Conservation (phyloP, 2,113 vertebrate species). For the Thunnus maccoyii region DNA sequence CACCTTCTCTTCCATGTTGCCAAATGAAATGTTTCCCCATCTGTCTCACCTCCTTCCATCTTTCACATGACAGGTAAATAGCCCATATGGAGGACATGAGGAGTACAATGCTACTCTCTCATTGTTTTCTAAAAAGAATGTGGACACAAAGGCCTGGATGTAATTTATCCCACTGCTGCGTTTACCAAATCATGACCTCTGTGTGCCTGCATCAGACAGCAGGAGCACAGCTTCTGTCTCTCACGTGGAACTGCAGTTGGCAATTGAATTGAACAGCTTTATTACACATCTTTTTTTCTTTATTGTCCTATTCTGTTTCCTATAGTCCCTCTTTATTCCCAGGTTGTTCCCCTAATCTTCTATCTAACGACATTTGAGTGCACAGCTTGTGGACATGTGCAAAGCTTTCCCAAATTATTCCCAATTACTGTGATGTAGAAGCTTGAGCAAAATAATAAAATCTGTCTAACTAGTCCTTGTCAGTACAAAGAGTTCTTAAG, state of each 20-base stretch:
- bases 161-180: slow-evolving; percentile 38
- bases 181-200: slow-evolving; percentile 31
- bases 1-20: not conserved
- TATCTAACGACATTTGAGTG: not conserved
- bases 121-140: not conserved
- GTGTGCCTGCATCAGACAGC: slow-evolving; percentile 21
- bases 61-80: slow-evolving; percentile 28
- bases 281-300: slow-evolving; percentile 1
- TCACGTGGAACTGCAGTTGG: slow-evolving; percentile 35
- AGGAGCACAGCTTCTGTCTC: slow-evolving; percentile 21
- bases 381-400: not conserved
- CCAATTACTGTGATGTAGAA: not conserved
- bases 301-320: not conserved
- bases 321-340: not conserved
- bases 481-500: not conserved
- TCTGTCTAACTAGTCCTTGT: too few relatives aligned
- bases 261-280: slow-evolving; percentile 22
- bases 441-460: not conserved
- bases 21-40: slow-evolving; percentile 3
- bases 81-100: not conserved
- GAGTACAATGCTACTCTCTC: not conserved
- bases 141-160: slow-evolving; percentile 31
- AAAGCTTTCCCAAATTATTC: not conserved
- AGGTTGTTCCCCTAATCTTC: not conserved
- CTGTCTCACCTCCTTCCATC: not conserved